A percentile compares a stretch with the other conserved stretches of the same genome.
Conservation (phyloP, 1,140 invertebrate species). For the Pseudomyrmex gracilis region DNA sequence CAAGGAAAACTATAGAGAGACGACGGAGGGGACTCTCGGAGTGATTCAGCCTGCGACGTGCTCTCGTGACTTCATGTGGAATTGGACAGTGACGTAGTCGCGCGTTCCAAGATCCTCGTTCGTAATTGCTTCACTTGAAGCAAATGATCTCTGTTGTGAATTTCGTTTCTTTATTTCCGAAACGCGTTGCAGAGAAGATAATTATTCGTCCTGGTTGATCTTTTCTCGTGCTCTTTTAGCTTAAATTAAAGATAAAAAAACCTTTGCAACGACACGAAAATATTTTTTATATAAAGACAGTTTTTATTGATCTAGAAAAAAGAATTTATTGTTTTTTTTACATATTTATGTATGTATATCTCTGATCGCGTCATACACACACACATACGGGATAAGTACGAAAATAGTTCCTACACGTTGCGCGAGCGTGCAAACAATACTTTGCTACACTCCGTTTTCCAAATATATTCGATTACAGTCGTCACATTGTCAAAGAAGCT, state of each 20-base stretch:
- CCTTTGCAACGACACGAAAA: too few species aligned
- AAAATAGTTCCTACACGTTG: neutral
- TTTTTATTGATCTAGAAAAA: too few species aligned
- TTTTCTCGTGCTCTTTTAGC: neutral
- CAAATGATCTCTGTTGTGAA: neutral
- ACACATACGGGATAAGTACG: too few species aligned
- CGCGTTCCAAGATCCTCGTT: neutral
- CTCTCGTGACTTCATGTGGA: conserved; percentile 45
- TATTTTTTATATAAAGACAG: too few species aligned
- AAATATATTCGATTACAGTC: neutral
- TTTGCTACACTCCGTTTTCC: neutral
- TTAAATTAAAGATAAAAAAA: too few species aligned
- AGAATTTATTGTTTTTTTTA: neutral
- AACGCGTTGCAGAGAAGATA: neutral
- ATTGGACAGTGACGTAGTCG: conserved; percentile 47
- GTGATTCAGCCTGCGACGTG: conserved; percentile 59
- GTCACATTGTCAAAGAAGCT: conserved; percentile 21
- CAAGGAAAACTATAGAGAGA: neutral
- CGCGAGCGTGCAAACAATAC: neutral
- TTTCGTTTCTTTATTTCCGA: neutral
- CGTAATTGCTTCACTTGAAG: neutral
- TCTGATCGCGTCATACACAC: neutral
- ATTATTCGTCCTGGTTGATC: neutral
- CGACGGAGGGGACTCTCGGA: neutral
- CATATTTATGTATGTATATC: neutral